A percentile compares a stretch with the other conserved stretches of the same genome.
phyloP scores from a whole-genome alignment of 2,888 invertebrate species.

The Lepas anatifera region DNA sequence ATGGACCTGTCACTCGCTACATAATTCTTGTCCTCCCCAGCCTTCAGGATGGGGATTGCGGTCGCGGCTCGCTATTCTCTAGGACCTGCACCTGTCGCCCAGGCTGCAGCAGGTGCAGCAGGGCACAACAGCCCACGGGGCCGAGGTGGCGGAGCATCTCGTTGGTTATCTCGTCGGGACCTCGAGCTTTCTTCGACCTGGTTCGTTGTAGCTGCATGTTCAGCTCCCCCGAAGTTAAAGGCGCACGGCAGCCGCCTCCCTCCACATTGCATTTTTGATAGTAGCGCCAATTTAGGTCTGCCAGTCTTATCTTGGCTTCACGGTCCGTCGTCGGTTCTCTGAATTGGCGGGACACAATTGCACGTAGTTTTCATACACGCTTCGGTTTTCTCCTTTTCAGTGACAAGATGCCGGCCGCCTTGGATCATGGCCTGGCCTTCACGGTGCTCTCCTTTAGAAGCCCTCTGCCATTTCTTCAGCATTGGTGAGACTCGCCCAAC shows the following conservation, averaged over 20 bases:
- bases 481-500: background rate
- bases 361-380: background rate
- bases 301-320: background rate
- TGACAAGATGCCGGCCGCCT: background rate
- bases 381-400: background rate
- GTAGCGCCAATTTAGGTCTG: background rate
- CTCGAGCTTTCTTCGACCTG: background rate
- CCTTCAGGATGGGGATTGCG: background rate
- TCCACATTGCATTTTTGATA: background rate
- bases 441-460: background rate
- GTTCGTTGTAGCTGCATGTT: background rate
- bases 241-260: background rate
- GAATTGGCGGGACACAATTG: background rate
- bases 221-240: background rate
- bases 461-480: background rate
- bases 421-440: background rate
- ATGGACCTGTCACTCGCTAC: background rate
- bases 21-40: background rate
- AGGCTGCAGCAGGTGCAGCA: background rate
- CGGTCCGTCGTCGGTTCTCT: background rate
- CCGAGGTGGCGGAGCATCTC: background rate
- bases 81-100: background rate
- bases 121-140: background rate
- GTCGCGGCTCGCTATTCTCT: background rate
- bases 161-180: background rate